phyloP scores from a whole-genome alignment of 2,888 invertebrate species.

The Cephus nigrinus region DNA sequence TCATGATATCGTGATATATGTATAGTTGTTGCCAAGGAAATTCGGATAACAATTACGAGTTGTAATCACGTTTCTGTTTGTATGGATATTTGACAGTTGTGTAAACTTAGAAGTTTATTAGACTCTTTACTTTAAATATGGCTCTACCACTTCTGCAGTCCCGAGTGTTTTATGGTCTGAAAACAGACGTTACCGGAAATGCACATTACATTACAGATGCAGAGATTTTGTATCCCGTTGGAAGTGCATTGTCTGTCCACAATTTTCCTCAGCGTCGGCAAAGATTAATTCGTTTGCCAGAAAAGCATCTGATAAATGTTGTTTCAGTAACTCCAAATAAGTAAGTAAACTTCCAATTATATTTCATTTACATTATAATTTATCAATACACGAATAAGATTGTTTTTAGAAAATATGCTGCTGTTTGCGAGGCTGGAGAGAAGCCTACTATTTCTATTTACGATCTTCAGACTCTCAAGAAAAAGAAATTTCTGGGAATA shows the following conservation, averaged over 20 bases:
- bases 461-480: slow-evolving; percentile 77
- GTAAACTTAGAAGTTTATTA: background rate
- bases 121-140: slow-evolving; percentile 38
- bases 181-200: slow-evolving; percentile 76
- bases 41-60: background rate
- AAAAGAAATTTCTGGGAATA: slow-evolving; percentile 75
- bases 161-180: slow-evolving; percentile 74
- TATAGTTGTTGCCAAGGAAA: background rate
- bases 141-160: slow-evolving; percentile 71
- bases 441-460: slow-evolving; percentile 78
- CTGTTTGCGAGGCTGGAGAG: slow-evolving; percentile 73
- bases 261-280: slow-evolving; percentile 79
- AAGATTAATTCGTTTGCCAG: slow-evolving; percentile 77
- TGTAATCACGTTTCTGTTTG: background rate
- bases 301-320: slow-evolving; percentile 75
- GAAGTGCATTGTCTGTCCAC: slow-evolving; percentile 80
- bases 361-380: background rate
- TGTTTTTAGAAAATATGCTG: slow-evolving; percentile 70
- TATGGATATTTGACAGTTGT: background rate
- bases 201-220: slow-evolving; percentile 79
- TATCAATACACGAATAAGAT: background rate
- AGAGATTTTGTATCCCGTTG: slow-evolving; percentile 84
- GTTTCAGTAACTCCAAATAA: slow-evolving; percentile 76
- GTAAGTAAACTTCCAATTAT: slow-evolving; percentile 64
- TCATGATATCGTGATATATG: background rate